These are phyloP conservation scores for Dolichopus griseipennis DNA, from an alignment of 2,888 invertebrate genomes.

Conservation along the genomic window DNA sequence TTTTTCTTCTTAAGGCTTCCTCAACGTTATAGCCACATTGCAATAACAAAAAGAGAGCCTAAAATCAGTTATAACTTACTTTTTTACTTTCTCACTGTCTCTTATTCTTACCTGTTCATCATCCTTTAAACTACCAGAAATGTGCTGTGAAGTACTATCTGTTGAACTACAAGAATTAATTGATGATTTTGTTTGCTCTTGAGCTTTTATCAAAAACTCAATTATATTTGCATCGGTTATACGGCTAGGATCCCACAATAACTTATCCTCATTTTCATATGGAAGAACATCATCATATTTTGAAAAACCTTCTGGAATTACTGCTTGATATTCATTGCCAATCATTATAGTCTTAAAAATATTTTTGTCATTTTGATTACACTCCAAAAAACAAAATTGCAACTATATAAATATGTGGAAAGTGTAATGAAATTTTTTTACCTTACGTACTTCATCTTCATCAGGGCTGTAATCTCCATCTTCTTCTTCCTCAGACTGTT, in stretches of 20 bases:
- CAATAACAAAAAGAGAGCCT: conserved; percentile 74
- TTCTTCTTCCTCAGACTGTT: conserved; percentile 50
- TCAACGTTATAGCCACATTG: conserved; percentile 95
- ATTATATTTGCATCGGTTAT: conserved; percentile 66
- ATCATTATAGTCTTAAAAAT: conserved; percentile 75
- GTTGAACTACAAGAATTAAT: conserved; percentile 19
- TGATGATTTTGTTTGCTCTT: conserved; percentile 24
- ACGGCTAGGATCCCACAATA: conserved; percentile 83
- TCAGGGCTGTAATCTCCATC: conserved; percentile 76
- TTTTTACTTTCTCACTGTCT: neutral
- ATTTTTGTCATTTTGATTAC: conserved; percentile 25
- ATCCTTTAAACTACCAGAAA: conserved; percentile 70
- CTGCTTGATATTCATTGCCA: conserved; percentile 87
- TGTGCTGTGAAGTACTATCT: conserved; percentile 44
- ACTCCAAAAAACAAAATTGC: conserved; percentile 32
- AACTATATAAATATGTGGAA: conserved; percentile 31
- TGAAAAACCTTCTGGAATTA: conserved; percentile 83
- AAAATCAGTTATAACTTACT: conserved; percentile 4
- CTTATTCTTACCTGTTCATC: conserved; percentile 56
- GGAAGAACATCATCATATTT: conserved; percentile 90
- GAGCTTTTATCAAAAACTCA: conserved; percentile 57
- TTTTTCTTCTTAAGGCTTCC: conserved; percentile 74
- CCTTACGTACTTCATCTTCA: conserved; percentile 81
- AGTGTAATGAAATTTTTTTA: conserved; percentile 24
- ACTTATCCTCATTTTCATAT: conserved; percentile 90